Evolutionary conservation across 2,888 invertebrate species (phyloP).

Genomic region (Yponomeuta plumbellus): DNA sequence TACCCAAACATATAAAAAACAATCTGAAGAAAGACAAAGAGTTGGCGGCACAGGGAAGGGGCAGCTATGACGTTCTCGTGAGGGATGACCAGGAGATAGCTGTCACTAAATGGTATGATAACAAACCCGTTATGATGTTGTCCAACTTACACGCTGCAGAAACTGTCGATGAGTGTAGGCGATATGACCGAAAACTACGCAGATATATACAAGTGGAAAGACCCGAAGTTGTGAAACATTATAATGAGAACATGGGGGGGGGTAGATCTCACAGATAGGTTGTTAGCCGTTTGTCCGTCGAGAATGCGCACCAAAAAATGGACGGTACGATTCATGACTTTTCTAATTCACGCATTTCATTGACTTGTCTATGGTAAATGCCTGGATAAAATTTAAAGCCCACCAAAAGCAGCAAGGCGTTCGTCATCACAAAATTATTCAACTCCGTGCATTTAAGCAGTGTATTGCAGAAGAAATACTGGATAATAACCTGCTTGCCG

Average conservation of each 20-base stretch:
- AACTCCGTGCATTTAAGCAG: not conserved
- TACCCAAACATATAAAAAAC: no score
- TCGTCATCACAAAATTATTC: not conserved
- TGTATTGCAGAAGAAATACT: not conserved
- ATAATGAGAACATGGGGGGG: conserved; percentile 26
- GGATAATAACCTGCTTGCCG: not conserved
- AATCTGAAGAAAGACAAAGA: conserved; percentile 15
- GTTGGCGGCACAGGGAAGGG: conserved; percentile 17
- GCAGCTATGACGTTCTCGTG: conserved; percentile 20
- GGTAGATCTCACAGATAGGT: conserved; percentile 24
- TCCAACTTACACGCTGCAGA: conserved; percentile 20
- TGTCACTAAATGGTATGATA: conserved; percentile 23
- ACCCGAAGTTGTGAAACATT: conserved; percentile 22
- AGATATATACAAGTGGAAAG: conserved; percentile 17
- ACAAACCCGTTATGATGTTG: conserved; percentile 22
- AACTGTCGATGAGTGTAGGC: conserved; percentile 20
- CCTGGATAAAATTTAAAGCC: conserved; percentile 23
- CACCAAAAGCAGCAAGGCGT: not conserved
- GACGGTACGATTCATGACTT: conserved; percentile 24
- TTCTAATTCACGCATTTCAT: conserved; percentile 25
- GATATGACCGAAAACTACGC: conserved; percentile 19
- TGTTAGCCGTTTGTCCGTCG: conserved; percentile 24
- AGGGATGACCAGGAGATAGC: conserved; percentile 20
- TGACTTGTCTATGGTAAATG: conserved; percentile 20
- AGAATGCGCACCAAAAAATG: conserved; percentile 23